A percentile compares a stretch with the other conserved stretches of the same genome.
phyloP scores from a whole-genome alignment of 2,797 vertebrate genomes.

The Threskiornis aethiopicus region DNA sequence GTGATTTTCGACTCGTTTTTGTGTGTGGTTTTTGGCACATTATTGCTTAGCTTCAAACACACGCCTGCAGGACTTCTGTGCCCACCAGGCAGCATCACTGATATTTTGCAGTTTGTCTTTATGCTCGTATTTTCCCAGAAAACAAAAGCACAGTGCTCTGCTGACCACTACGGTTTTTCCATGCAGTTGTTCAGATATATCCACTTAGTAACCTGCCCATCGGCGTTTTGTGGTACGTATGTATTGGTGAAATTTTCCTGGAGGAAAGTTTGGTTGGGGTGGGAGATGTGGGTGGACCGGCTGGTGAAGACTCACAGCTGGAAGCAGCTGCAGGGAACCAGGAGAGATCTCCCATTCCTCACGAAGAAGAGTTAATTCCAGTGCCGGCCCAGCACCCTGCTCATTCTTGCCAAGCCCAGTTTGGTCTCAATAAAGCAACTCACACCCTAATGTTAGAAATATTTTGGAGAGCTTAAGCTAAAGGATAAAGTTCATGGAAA shows the following conservation, averaged over 20 bases:
- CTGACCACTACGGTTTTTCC: neutral
- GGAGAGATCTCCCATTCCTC: constrained; percentile 4
- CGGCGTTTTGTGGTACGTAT: neutral
- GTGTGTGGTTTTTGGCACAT: constrained; percentile 14
- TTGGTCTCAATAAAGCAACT: neutral
- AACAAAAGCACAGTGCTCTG: neutral
- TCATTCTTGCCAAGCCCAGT: neutral
- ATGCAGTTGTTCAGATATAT: neutral
- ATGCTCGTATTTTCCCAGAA: neutral
- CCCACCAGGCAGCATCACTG: neutral
- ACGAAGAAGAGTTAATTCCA: neutral
- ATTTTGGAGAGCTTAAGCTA: constrained; percentile 10
- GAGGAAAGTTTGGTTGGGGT: constrained; percentile 47
- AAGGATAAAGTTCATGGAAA: constrained; percentile 40
- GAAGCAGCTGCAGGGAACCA: constrained; percentile 38
- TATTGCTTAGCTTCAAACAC: constrained; percentile 63
- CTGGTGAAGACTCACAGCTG: constrained; percentile 52
- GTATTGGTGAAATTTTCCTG: constrained; percentile 26
- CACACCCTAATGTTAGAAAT: neutral
- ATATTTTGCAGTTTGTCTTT: neutral
- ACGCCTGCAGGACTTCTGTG: constrained; percentile 22
- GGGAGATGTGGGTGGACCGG: neutral
- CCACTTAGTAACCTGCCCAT: neutral
- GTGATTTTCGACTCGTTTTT: neutral
- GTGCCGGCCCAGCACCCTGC: neutral